Evolutionary conservation across 1,140 invertebrate genomes (phyloP).

Genomic region (Eriosoma lanigerum): DNA sequence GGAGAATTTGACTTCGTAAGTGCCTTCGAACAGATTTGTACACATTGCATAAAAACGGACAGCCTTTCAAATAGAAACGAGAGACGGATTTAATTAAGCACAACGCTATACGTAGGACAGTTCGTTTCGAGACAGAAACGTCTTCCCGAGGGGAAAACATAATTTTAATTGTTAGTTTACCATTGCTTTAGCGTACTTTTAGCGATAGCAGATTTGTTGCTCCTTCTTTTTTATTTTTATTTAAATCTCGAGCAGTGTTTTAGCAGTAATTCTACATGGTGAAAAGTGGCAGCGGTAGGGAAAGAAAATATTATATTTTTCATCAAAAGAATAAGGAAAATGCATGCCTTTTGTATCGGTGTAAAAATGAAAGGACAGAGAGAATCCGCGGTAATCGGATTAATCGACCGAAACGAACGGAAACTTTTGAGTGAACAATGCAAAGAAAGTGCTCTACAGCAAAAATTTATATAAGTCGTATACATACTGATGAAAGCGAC

Average conservation of each 20-base stretch:
- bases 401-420: slow-evolving; percentile 43
- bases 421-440: slow-evolving; percentile 38
- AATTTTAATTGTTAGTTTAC: slow-evolving; percentile 19
- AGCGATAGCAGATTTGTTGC: slow-evolving; percentile 27
- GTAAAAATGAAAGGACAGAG: slow-evolving; percentile 26
- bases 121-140: slow-evolving; percentile 24
- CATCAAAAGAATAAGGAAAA: background rate
- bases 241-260: slow-evolving; percentile 3
- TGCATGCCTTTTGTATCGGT: background rate
- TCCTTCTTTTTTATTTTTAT: background rate
- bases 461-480: background rate
- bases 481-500: background rate
- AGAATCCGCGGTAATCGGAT: slow-evolving; percentile 33
- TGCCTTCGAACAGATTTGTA: background rate
- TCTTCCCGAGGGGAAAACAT: slow-evolving; percentile 12
- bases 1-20: slow-evolving; percentile 24
- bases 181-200: slow-evolving; percentile 23
- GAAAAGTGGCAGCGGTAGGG: background rate
- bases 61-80: background rate
- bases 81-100: slow-evolving; percentile 38
- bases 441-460: slow-evolving; percentile 15
- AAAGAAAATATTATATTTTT: slow-evolving; percentile 3
- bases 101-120: background rate
- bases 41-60: background rate
- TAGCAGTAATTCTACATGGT: background rate